Evolutionary conservation across 2,888 invertebrate species (phyloP).

Genomic region (Smittia sp.): DNA sequence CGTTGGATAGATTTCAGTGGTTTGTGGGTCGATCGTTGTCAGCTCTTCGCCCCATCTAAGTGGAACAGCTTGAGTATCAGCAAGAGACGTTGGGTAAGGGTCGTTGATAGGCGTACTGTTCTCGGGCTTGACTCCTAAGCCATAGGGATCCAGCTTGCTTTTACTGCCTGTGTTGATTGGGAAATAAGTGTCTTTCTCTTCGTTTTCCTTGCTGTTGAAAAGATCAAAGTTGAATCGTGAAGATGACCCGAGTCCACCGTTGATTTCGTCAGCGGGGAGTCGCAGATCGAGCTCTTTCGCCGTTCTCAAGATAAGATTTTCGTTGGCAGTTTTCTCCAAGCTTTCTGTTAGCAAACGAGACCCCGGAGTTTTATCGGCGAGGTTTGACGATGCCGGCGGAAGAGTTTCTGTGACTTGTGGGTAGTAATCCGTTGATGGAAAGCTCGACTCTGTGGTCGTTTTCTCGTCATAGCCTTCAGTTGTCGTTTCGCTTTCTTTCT

Average conservation of each 20-base stretch:
- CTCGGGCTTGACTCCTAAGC: slow-evolving; percentile 55
- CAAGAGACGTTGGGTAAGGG: slow-evolving; percentile 49
- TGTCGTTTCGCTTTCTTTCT: slow-evolving; percentile 48
- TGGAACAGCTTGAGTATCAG: slow-evolving; percentile 54
- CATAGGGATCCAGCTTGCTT: slow-evolving; percentile 54
- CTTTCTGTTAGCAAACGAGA: slow-evolving; percentile 44
- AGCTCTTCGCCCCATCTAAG: slow-evolving; percentile 55
- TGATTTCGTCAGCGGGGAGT: slow-evolving; percentile 54
- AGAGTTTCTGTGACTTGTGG: slow-evolving; percentile 44
- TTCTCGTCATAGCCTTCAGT: slow-evolving; percentile 44
- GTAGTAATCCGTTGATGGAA: slow-evolving; percentile 42
- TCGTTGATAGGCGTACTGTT: slow-evolving; percentile 52
- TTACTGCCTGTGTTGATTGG: slow-evolving; percentile 52
- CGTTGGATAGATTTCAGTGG: slow-evolving; percentile 37
- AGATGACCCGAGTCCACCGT: slow-evolving; percentile 51
- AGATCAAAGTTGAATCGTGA: slow-evolving; percentile 52
- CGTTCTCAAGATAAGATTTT: slow-evolving; percentile 18
- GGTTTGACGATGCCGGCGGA: slow-evolving; percentile 42
- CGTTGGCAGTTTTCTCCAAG: slow-evolving; percentile 42
- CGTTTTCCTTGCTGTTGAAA: slow-evolving; percentile 51
- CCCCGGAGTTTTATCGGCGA: slow-evolving; percentile 44
- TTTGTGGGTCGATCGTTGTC: slow-evolving; percentile 40
- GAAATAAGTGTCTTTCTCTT: slow-evolving; percentile 51
- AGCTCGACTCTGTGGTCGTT: slow-evolving; percentile 45
- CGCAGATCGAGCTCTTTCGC: slow-evolving; percentile 48